Percentiles rank a stretch among this genome's conserved stretches.
Conservation (phyloP, 2,797 vertebrate genomes). For the Pseudochirops corinnae region DNA sequence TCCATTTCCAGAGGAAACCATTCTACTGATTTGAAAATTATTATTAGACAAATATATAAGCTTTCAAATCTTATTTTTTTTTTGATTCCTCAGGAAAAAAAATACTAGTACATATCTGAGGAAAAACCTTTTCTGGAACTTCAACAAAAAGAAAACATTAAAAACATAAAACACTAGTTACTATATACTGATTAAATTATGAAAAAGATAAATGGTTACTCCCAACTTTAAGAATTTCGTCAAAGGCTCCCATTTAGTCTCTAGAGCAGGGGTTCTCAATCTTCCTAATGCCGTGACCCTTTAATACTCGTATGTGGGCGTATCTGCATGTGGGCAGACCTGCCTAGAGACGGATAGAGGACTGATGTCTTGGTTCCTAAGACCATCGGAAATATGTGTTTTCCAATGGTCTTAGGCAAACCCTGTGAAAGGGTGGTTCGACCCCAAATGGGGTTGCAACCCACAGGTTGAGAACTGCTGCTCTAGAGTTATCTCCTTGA, state of each 20-base stretch:
- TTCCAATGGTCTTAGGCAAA: too few species aligned
- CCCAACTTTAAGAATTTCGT: constrained; percentile 32
- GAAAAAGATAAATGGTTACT: not conserved
- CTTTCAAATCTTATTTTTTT: not conserved
- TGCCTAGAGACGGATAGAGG: too few species aligned
- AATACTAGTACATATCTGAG: not conserved
- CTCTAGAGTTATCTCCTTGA: not conserved
- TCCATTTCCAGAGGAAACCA: not conserved
- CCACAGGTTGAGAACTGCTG: too few species aligned
- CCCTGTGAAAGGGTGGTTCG: too few species aligned
- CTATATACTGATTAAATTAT: constrained; percentile 28
- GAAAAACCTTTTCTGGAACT: not conserved
- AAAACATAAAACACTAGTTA: constrained; percentile 47
- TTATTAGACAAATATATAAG: not conserved
- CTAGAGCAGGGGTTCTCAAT: not conserved
- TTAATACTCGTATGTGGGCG: too few species aligned
- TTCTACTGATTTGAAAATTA: not conserved
- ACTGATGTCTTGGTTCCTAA: too few species aligned
- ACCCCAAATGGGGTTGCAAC: too few species aligned
- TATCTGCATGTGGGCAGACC: too few species aligned
- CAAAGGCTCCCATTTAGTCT: constrained; percentile 19
- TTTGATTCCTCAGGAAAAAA: not conserved
- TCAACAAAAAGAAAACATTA: constrained; percentile 47
- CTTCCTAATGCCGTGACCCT: too few species aligned
- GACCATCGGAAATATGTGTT: too few species aligned